Evolutionary conservation across 2,113 vertebrate species (phyloP), one percentile per base, ranked within the genome.

Genomic region (Crotalus horridus): DNA sequence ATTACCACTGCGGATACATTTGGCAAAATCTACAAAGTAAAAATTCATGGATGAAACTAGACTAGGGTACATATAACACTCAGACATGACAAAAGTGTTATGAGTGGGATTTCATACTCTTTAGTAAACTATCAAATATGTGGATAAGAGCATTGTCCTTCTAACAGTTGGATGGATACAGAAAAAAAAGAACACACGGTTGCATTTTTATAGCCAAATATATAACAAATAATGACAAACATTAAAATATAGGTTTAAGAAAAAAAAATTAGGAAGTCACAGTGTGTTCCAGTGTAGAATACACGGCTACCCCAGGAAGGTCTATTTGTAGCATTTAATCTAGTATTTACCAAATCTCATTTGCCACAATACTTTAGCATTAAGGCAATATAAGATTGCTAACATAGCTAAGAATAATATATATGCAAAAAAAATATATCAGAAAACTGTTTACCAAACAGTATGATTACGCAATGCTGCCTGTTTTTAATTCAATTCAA

Each of bases 321-420:
- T 85, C 53, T 90, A 93, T 56, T 95, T 92, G 91, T 88, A 87
- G 92, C 95, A 96, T 91, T 24, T 89, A 95, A 96, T 94, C 94
- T 93, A 92, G 39, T 56, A 48, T 93, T 95, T 95, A 94, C 90
- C 95, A 94, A 0, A 92, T 95, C 93, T 96, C 94, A 89, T 87
- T 95, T 95, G 95, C 95, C 95, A 90, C 89, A 96, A 95, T 93
- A 89, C 92, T 96, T 96, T 93, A 96, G 92, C 92, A 95, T 48
- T n/a, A 94, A 24, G 13, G 89, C 20, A 91, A 24, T 24, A 91
- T 95, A 21, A 39, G 90, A 94, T 55, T 0, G 13, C 81, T 93
- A 95, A 92, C 64, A 93, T 93, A 48, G 55, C 81, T 93, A 24
- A 86, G 56, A 59, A 43, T 2, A 1, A 7, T 29, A 2, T 92